Percentiles rank a stretch among this genome's conserved stretches.
phyloP scores from a whole-genome alignment of 2,113 vertebrate genomes.

The Triplophysa tibetana region DNA sequence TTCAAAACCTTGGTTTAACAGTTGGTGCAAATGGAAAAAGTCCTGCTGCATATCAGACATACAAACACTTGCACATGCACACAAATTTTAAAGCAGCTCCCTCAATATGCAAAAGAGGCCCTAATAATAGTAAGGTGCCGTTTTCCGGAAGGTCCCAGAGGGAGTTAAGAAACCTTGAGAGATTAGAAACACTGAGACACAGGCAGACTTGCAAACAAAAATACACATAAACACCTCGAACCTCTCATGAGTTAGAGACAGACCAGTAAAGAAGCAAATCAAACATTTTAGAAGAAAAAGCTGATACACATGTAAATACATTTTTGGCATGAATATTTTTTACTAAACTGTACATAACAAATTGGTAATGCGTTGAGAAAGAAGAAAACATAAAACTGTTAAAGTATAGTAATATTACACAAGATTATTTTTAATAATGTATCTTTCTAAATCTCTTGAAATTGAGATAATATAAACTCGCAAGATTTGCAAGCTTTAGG shows the following conservation, averaged over 20 bases:
- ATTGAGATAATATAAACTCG: too few relatives aligned
- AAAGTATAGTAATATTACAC: too few relatives aligned
- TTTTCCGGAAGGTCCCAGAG: conserved; percentile 56
- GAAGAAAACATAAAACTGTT: too few relatives aligned
- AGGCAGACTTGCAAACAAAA: conserved; percentile 37
- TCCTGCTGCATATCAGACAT: conserved; percentile 34
- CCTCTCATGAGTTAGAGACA: conserved; percentile 23
- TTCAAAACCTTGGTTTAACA: conserved; percentile 39
- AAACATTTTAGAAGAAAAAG: background rate
- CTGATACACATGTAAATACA: too few relatives aligned
- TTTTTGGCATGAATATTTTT: too few relatives aligned
- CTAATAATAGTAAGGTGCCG: conserved; percentile 53
- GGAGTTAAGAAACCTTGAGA: conserved; percentile 46
- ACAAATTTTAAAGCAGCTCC: conserved; percentile 30
- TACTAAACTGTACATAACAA: too few relatives aligned
- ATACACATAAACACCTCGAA: conserved; percentile 25
- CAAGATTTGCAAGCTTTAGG: too few relatives aligned
- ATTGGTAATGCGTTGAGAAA: too few relatives aligned
- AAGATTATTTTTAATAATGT: too few relatives aligned
- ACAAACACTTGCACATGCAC: conserved; percentile 34
- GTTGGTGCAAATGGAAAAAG: background rate
- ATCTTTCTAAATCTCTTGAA: too few relatives aligned
- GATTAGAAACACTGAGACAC: conserved; percentile 46
- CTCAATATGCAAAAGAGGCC: conserved; percentile 55
- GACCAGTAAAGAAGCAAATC: background rate